A percentile compares a stretch with the other conserved stretches of the same genome.
Evolutionary conservation across 2,113 vertebrate species (phyloP).

Genomic region (Puntigrus tetrazona): DNA sequence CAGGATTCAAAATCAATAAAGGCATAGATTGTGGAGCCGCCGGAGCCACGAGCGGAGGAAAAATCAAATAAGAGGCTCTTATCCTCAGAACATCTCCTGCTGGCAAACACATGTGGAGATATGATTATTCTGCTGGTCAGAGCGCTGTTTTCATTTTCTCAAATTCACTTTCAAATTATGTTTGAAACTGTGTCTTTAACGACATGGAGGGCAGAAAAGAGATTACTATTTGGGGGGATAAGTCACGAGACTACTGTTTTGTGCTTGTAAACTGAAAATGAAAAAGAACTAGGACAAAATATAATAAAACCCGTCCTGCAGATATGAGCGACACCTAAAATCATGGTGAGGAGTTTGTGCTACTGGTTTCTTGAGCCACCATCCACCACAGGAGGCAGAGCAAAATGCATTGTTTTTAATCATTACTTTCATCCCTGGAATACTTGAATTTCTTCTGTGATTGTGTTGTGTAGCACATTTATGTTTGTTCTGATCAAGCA

Average conservation of each 20-base stretch:
- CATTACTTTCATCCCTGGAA: background rate
- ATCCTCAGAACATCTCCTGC: conserved; percentile 21
- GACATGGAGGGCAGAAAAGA: background rate
- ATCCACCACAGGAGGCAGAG: background rate
- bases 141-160: conserved; percentile 21
- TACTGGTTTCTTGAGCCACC: background rate
- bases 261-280: background rate
- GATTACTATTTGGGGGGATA: background rate
- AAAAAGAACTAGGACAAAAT: background rate
- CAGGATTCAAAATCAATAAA: conserved; percentile 68
- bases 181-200: conserved; percentile 21
- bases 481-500: conserved; percentile 62
- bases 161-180: conserved; percentile 32
- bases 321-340: background rate
- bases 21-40: conserved; percentile 57
- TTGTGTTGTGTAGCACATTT: background rate
- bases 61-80: conserved; percentile 40
- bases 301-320: conserved; percentile 20
- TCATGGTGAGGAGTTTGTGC: background rate
- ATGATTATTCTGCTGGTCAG: conserved; percentile 32
- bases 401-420: background rate
- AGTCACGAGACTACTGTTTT: background rate
- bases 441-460: background rate
- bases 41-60: conserved; percentile 54
- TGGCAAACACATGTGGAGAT: conserved; percentile 30